phyloP scores from a whole-genome alignment of 2,888 invertebrate genomes.

The Synanthedon vespiformis region DNA sequence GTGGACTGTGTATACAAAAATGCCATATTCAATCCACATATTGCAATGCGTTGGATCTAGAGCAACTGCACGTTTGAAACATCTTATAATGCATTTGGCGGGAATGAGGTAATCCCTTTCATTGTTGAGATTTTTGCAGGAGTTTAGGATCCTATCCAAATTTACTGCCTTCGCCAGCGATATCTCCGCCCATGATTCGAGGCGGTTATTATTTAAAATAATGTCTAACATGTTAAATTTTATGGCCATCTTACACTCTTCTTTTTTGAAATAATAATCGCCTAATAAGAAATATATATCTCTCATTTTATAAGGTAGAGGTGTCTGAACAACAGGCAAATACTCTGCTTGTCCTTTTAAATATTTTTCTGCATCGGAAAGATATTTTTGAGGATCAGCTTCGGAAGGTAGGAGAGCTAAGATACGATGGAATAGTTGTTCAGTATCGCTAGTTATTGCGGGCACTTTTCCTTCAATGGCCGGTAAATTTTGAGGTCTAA shows the following conservation, averaged over 20 bases:
- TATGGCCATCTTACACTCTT: slow-evolving; percentile 79
- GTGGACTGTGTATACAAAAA: slow-evolving; percentile 89
- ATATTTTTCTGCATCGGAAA: slow-evolving; percentile 74
- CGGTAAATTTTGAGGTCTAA: slow-evolving; percentile 82
- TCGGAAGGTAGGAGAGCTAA: slow-evolving; percentile 76
- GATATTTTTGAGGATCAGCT: slow-evolving; percentile 73
- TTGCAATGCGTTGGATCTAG: slow-evolving; percentile 80
- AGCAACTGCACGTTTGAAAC: slow-evolving; percentile 84
- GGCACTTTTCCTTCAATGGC: slow-evolving; percentile 82
- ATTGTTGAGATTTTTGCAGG: slow-evolving; percentile 71
- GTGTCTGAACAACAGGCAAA: slow-evolving; percentile 63
- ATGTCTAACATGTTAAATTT: slow-evolving; percentile 88
- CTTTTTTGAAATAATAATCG: slow-evolving; percentile 92
- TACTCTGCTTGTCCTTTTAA: slow-evolving; percentile 73
- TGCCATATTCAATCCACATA: slow-evolving; percentile 92
- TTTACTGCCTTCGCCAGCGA: slow-evolving; percentile 83
- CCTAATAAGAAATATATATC: slow-evolving; percentile 91
- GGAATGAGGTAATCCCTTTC: slow-evolving; percentile 76
- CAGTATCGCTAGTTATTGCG: slow-evolving; percentile 86
- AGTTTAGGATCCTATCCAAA: slow-evolving; percentile 84
- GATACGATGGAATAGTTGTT: slow-evolving; percentile 78
- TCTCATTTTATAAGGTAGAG: slow-evolving; percentile 72
- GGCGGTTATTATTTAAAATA: slow-evolving; percentile 80
- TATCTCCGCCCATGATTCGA: slow-evolving; percentile 95
- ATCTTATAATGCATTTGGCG: slow-evolving; percentile 80